Conservation (phyloP, 1,140 invertebrate species). For the Propsilocerus akamusi region DNA sequence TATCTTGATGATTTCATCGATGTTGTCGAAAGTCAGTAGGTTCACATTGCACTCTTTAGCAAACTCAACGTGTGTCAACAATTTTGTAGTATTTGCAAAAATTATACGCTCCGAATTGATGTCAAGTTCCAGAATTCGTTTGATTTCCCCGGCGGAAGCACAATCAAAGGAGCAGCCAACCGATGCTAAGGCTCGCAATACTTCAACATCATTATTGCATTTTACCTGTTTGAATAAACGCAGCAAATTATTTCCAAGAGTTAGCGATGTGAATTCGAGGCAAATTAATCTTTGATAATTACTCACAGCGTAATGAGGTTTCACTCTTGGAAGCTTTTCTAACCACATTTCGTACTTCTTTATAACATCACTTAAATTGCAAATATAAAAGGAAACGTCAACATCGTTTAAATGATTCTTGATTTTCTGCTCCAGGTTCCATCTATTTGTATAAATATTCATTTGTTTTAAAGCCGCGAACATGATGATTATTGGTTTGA, state of each 20-base stretch:
- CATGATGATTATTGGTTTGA: too few species aligned
- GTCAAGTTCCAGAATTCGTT: slow-evolving; percentile 60
- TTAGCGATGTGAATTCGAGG: too few species aligned
- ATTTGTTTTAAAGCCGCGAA: too few species aligned
- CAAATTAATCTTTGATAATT: too few species aligned
- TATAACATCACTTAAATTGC: slow-evolving; percentile 78
- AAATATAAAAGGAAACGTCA: slow-evolving; percentile 87
- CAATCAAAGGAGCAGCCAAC: slow-evolving; percentile 90
- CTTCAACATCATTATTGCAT: slow-evolving; percentile 74
- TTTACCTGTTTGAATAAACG: too few species aligned
- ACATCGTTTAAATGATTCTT: slow-evolving; percentile 14
- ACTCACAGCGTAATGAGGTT: slow-evolving; percentile 92
- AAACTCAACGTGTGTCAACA: slow-evolving; percentile 75
- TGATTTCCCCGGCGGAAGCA: slow-evolving; percentile 85
- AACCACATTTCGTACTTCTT: slow-evolving; percentile 73
- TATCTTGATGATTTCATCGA: slow-evolving; percentile 84
- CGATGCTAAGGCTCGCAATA: slow-evolving; percentile 67
- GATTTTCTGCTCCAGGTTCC: neutral
- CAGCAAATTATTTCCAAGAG: too few species aligned
- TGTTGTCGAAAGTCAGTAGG: slow-evolving; percentile 92
- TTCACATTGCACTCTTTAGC: slow-evolving; percentile 57
- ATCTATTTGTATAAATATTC: too few species aligned
- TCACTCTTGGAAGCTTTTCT: slow-evolving; percentile 65
- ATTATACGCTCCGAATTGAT: slow-evolving; percentile 72
- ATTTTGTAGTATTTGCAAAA: slow-evolving; percentile 96